A percentile compares a stretch with the other conserved stretches of the same genome.
phyloP scores from a whole-genome alignment of 2,888 invertebrate genomes.

The Belgica antarctica region DNA sequence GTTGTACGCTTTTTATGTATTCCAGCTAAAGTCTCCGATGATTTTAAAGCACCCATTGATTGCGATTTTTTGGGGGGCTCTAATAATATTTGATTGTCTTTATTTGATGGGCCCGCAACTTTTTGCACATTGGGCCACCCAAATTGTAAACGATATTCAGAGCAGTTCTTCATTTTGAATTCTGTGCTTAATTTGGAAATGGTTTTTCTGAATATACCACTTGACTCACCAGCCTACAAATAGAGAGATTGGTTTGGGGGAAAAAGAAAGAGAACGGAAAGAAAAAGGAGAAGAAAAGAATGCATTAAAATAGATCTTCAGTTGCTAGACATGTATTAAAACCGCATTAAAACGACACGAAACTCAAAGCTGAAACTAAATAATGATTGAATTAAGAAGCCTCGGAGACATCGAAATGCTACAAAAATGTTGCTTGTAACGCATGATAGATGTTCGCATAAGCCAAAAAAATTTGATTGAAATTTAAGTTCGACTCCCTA shows the following conservation, averaged over 20 bases:
- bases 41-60: slow-evolving; percentile 81
- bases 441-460: too few relatives aligned
- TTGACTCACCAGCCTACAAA: slow-evolving; percentile 61
- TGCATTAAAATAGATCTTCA: background rate
- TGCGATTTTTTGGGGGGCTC: slow-evolving; percentile 75
- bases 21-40: slow-evolving; percentile 58
- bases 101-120: slow-evolving; percentile 52
- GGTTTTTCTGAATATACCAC: slow-evolving; percentile 70
- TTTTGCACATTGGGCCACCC: slow-evolving; percentile 71
- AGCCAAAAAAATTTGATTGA: too few relatives aligned
- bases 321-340: background rate
- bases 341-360: slow-evolving; percentile 1
- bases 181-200: slow-evolving; percentile 77
- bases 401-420: too few relatives aligned
- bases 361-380: slow-evolving; percentile 14
- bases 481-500: too few relatives aligned
- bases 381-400: too few relatives aligned
- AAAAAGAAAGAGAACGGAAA: slow-evolving; percentile 5
- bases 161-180: too few relatives aligned
- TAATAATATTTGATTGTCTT: slow-evolving; percentile 56
- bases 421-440: too few relatives aligned
- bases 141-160: slow-evolving; percentile 85
- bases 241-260: slow-evolving; percentile 39
- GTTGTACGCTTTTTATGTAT: slow-evolving; percentile 69
- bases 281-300: background rate